A percentile compares a stretch with the other conserved stretches of the same genome.
Conservation (phyloP, 2,113 vertebrate genomes). For the Malurus elegans region DNA sequence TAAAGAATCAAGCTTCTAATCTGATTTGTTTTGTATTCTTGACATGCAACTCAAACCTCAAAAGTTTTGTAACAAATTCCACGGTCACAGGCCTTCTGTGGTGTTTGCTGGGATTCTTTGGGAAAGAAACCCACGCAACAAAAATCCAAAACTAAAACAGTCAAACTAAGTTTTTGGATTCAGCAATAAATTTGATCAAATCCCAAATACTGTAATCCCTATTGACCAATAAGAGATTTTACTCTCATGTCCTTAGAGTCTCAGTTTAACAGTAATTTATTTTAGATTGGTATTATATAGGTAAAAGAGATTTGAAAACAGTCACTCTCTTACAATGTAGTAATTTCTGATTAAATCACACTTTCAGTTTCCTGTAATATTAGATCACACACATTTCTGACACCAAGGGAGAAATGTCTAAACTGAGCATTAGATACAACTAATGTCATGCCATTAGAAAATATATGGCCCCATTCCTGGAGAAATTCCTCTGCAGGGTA, state of each 20-base stretch:
- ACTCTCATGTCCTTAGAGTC: background rate
- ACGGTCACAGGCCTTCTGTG: background rate
- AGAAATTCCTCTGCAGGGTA: background rate
- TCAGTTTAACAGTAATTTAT: background rate
- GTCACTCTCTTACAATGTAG: background rate
- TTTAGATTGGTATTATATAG: background rate
- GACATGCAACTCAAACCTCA: background rate
- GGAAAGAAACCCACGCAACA: accelerated
- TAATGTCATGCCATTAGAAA: background rate
- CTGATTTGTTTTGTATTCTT: slow-evolving; percentile 43
- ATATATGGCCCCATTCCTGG: background rate
- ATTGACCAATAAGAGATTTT: background rate
- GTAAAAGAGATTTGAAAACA: background rate
- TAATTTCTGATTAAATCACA: background rate
- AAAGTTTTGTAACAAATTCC: slow-evolving; percentile 27
- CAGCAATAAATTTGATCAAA: slow-evolving; percentile 17
- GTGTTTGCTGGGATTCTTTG: background rate
- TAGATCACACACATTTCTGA: background rate
- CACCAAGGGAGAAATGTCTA: background rate
- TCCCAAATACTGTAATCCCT: background rate
- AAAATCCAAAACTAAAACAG: background rate
- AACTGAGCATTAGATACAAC: background rate
- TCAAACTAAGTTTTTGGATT: slow-evolving; percentile 45
- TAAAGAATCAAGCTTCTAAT: slow-evolving; percentile 8
- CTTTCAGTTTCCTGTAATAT: background rate